These are phyloP conservation scores for Pollenia amentaria DNA, from an alignment of 2,888 invertebrate species.

Conservation along the genomic window DNA sequence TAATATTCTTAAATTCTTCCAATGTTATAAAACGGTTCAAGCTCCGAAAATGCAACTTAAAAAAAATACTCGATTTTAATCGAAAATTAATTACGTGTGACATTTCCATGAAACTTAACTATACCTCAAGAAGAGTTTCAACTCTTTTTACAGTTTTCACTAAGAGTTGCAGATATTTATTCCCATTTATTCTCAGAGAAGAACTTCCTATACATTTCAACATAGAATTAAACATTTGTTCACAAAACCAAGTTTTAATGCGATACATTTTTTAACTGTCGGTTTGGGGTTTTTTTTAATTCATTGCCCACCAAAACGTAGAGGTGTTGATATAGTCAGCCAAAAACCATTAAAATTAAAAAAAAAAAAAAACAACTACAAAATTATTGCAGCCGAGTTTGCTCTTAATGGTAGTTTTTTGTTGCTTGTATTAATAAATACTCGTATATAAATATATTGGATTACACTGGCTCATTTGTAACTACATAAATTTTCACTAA, in stretches of 20 bases:
- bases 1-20: no score
- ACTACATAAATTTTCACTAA: constrained; percentile 55
- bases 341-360: constrained; percentile 63
- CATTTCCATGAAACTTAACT: no score
- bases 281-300: constrained; percentile 44
- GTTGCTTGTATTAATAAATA: neutral
- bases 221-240: neutral
- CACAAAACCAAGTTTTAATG: constrained; percentile 42
- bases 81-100: no score
- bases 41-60: no score
- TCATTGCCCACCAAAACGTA: constrained; percentile 43
- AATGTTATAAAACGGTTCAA: no score
- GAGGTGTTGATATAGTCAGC: constrained; percentile 62
- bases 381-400: constrained; percentile 7
- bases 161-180: no score
- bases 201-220: neutral
- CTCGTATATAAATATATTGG: constrained; percentile 15
- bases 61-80: no score
- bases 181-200: no score
- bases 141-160: no score
- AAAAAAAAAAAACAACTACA: neutral
- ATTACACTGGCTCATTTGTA: constrained; percentile 38
- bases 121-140: no score
- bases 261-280: constrained; percentile 58
- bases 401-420: constrained; percentile 24